phyloP scores from a whole-genome alignment of 1,140 invertebrate genomes.

The Euglossa dilemma region DNA sequence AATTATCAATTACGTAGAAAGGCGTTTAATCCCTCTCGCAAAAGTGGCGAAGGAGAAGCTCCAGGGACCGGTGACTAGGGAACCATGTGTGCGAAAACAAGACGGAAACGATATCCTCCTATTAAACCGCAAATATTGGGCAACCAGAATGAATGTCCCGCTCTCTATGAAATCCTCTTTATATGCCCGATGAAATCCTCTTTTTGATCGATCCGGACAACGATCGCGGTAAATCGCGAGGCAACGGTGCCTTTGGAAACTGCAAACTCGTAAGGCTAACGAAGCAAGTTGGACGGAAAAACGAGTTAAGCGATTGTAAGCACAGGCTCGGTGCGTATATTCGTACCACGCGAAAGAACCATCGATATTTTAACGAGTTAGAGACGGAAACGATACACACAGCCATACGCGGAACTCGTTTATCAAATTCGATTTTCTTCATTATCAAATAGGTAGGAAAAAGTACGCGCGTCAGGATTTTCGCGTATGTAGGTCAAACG shows the following conservation, averaged over 20 bases:
- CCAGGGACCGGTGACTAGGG: background rate
- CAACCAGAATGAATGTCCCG: conserved; percentile 31
- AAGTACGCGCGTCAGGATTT: background rate
- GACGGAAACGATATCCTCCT: conserved; percentile 6
- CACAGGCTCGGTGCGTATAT: too few species aligned
- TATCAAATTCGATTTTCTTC: conserved; percentile 28
- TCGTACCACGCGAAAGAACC: too few species aligned
- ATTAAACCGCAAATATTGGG: conserved; percentile 51
- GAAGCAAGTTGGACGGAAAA: background rate
- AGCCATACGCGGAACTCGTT: conserved; percentile 4
- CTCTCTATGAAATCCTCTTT: background rate
- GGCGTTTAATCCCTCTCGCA: conserved; percentile 26
- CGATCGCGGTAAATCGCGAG: background rate
- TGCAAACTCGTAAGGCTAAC: background rate
- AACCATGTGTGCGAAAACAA: background rate
- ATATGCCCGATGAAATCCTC: background rate
- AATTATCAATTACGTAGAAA: conserved; percentile 39
- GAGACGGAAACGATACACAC: background rate
- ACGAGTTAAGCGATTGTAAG: background rate
- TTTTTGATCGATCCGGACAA: background rate
- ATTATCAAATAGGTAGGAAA: conserved; percentile 17
- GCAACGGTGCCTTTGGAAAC: background rate
- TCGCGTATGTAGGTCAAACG: conserved; percentile 20
- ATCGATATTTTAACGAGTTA: too few species aligned
- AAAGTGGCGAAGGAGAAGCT: background rate